phyloP scores from a whole-genome alignment of 2,113 vertebrate species.

The Equus quagga region DNA sequence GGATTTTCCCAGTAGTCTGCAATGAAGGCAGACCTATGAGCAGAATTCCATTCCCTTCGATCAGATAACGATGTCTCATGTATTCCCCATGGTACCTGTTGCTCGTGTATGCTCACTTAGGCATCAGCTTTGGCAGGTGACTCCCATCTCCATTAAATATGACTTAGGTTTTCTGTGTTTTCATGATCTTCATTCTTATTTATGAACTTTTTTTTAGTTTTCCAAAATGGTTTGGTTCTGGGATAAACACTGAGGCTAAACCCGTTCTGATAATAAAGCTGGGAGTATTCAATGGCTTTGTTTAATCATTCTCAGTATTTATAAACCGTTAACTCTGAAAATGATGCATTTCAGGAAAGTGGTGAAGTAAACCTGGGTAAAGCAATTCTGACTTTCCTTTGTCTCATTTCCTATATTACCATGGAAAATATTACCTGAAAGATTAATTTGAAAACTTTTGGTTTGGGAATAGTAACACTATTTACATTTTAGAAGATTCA shows the following conservation, averaged over 20 bases:
- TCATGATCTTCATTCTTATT: neutral
- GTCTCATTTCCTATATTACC: neutral
- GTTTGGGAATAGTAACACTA: neutral
- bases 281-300: neutral
- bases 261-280: neutral
- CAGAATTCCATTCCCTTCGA: neutral
- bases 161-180: neutral
- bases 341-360: neutral
- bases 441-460: neutral
- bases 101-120: neutral
- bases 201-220: neutral
- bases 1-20: neutral
- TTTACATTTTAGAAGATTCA: conserved; percentile 17
- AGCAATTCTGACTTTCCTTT: neutral
- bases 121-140: neutral
- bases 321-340: neutral
- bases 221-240: neutral
- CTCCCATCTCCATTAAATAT: neutral
- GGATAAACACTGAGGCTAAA: neutral
- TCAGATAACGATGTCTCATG: neutral
- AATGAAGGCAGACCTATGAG: neutral
- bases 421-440: neutral
- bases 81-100: neutral
- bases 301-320: neutral
- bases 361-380: neutral